These are phyloP conservation scores for Caerostris darwini DNA, from an alignment of 1,140 invertebrate genomes.

Conservation along the genomic window DNA sequence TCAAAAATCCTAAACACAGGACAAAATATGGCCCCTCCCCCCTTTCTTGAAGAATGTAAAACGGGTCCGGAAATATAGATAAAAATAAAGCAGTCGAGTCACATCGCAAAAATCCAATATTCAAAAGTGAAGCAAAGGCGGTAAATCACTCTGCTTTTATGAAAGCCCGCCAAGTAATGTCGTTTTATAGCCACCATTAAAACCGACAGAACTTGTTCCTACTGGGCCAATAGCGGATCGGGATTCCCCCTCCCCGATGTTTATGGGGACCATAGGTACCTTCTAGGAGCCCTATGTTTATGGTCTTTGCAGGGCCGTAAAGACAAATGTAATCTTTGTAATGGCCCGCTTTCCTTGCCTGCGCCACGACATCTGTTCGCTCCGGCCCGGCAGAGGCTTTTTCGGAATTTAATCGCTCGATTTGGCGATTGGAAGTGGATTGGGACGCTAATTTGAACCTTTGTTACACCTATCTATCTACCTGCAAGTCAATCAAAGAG, in stretches of 20 bases:
- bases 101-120: conserved; percentile 78
- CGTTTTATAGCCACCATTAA: conserved; percentile 75
- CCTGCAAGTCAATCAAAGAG: no score
- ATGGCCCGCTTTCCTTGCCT: conserved; percentile 57
- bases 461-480: no score
- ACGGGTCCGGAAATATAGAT: conserved; percentile 65
- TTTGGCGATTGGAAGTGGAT: conserved; percentile 47
- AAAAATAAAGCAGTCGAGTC: conserved; percentile 73
- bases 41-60: conserved; percentile 38
- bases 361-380: conserved; percentile 71
- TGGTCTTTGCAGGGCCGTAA: conserved; percentile 76
- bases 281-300: conserved; percentile 74
- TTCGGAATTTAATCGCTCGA: conserved; percentile 61
- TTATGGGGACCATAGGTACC: conserved; percentile 59
- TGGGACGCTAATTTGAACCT: no score
- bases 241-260: conserved; percentile 38
- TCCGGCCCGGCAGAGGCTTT: conserved; percentile 1
- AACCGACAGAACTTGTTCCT: conserved; percentile 71
- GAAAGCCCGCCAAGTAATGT: conserved; percentile 75
- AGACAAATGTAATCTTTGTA: conserved; percentile 78
- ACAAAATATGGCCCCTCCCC: not conserved
- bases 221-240: conserved; percentile 60
- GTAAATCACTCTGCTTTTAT: conserved; percentile 76
- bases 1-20: conserved; percentile 35
- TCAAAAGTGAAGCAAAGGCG: conserved; percentile 73